Conservation (phyloP, 2,797 vertebrate genomes). For the Eutrigla gurnardus region DNA sequence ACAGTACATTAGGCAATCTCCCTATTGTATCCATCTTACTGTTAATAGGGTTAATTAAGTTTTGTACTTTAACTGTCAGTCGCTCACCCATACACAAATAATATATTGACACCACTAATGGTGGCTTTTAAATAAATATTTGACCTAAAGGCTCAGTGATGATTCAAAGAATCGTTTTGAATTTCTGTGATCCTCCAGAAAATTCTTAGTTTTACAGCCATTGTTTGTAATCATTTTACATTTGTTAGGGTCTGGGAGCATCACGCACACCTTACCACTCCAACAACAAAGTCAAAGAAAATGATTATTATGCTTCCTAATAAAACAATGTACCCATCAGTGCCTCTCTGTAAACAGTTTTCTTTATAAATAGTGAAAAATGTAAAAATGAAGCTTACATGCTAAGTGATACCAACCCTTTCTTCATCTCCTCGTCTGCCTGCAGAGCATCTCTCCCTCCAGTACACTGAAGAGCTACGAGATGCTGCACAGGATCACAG, state of each 20-base stretch:
- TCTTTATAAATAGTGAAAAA: neutral
- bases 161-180: too few relatives aligned
- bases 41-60: neutral
- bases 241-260: too few relatives aligned
- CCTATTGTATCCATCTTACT: neutral
- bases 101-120: neutral
- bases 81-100: too few relatives aligned
- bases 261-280: too few relatives aligned
- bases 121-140: neutral
- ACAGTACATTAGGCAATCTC: neutral
- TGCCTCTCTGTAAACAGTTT: neutral
- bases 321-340: too few relatives aligned
- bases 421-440: neutral
- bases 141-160: too few relatives aligned
- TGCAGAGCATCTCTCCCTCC: slow-evolving; percentile 87
- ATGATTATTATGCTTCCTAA: too few relatives aligned
- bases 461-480: slow-evolving; percentile 86
- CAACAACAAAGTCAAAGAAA: too few relatives aligned
- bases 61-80: neutral
- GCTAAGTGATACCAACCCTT: neutral
- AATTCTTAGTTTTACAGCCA: neutral
- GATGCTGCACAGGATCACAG: slow-evolving; percentile 94
- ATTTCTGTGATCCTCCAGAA: too few relatives aligned
- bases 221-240: neutral
- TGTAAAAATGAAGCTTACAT: neutral